Evolutionary conservation across 2,797 vertebrate genomes (phyloP).

Genomic region (Galagoides demidoff): DNA sequence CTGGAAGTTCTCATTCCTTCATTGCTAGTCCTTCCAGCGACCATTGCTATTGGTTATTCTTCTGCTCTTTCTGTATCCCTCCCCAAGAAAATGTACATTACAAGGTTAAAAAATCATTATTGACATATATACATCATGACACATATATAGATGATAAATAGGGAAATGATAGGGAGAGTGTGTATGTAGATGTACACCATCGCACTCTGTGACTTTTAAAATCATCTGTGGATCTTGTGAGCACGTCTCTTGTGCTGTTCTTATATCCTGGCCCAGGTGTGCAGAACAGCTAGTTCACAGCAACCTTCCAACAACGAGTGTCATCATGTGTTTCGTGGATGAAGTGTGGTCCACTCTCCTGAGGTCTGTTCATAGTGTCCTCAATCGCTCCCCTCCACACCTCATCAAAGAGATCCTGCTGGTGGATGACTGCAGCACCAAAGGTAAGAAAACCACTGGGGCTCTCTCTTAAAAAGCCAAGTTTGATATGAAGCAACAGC

Average conservation of each 20-base stretch:
- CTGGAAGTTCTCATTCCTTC: background rate
- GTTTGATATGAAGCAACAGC: background rate
- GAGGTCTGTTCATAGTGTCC: conserved; percentile 96
- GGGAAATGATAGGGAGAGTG: background rate
- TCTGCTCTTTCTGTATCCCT: background rate
- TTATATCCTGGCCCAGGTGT: conserved; percentile 89
- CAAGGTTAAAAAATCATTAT: background rate
- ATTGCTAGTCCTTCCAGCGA: background rate
- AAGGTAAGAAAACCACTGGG: conserved; percentile 87
- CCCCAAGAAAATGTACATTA: background rate
- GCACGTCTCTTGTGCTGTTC: background rate
- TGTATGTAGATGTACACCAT: background rate
- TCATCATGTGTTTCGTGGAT: conserved; percentile 99
- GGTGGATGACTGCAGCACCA: conserved; percentile 97
- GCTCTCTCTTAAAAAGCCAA: background rate
- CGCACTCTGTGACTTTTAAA: background rate
- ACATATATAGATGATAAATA: background rate
- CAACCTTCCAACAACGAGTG: conserved; percentile 92
- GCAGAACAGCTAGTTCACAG: conserved; percentile 90
- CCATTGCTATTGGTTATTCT: background rate
- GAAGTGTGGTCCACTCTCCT: conserved; percentile 98
- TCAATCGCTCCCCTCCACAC: conserved; percentile 94
- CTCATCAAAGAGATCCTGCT: conserved; percentile 96
- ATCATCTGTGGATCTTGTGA: background rate
- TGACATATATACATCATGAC: background rate